These are phyloP conservation scores for Eunapius fragilis DNA, from an alignment of 37 sponge, comb jelly and placozoan genomes.

Conservation along the genomic window DNA sequence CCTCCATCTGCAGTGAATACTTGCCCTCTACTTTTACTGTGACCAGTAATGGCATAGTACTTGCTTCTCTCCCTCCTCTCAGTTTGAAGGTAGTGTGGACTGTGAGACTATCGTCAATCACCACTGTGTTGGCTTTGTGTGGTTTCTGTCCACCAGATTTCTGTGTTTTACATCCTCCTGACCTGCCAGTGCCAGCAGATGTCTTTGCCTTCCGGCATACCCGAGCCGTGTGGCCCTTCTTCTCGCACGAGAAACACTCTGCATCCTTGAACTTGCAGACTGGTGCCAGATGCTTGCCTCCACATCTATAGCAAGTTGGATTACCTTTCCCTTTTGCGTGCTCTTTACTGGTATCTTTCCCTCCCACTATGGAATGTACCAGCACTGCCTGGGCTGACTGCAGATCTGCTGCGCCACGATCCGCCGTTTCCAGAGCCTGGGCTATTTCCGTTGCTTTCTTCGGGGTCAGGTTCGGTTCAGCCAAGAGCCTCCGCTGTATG, in stretches of 20 bases:
- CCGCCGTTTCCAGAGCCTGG: conserved; percentile 45
- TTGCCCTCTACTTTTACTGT: conserved; percentile 4
- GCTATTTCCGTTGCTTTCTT: conserved; percentile 27
- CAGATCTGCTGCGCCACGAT: conserved; percentile 19
- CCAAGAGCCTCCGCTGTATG: conserved; percentile 32
- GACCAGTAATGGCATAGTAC: conserved; percentile 1
- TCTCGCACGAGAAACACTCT: conserved; percentile 30
- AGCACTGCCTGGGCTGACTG: background rate
- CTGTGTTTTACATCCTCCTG: background rate
- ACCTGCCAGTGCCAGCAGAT: background rate
- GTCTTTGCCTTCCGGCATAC: conserved; percentile 26
- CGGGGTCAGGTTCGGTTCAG: conserved; percentile 24
- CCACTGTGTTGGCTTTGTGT: background rate
- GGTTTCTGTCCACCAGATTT: background rate
- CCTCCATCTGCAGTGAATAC: conserved; percentile 17
- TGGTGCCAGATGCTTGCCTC: conserved; percentile 19
- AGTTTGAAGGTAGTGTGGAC: background rate
- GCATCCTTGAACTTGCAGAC: conserved; percentile 34
- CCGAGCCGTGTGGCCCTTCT: conserved; percentile 45
- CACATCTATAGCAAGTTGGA: conserved; percentile 45
- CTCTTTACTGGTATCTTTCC: background rate
- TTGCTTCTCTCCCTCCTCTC: background rate
- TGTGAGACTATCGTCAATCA: background rate
- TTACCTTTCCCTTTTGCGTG: no score
- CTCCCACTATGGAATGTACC: background rate